Percentiles rank a stretch among this genome's conserved stretches.
Conservation (phyloP, 2,113 vertebrate species). For the Bufo gargarizans region DNA sequence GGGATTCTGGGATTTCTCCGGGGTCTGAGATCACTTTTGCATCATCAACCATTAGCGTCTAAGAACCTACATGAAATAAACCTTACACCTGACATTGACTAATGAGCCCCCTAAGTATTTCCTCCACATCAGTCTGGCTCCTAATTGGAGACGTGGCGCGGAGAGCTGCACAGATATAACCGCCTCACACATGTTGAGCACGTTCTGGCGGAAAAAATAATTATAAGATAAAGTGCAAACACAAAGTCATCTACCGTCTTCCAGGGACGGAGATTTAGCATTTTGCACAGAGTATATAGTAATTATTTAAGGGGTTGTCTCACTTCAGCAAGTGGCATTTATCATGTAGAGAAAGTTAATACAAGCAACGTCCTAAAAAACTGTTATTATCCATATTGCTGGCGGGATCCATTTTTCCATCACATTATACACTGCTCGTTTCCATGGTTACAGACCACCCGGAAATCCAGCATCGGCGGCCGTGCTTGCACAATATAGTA, state of each 20-base stretch:
- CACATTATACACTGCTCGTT: too few relatives aligned
- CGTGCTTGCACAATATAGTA: too few relatives aligned
- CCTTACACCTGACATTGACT: background rate
- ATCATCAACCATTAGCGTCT: background rate
- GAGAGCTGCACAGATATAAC: background rate
- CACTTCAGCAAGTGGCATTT: too few relatives aligned
- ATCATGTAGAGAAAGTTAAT: too few relatives aligned
- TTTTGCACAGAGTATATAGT: too few relatives aligned
- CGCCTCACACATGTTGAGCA: background rate
- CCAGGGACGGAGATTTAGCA: too few relatives aligned
- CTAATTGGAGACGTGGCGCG: background rate
- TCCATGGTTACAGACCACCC: too few relatives aligned
- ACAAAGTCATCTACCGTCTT: background rate
- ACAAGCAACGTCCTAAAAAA: too few relatives aligned
- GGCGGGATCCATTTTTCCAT: too few relatives aligned
- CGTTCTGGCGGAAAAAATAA: background rate
- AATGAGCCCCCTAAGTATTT: slow-evolving; percentile 9
- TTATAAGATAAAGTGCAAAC: background rate
- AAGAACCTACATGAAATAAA: background rate
- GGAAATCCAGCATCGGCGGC: too few relatives aligned
- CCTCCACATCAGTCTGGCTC: background rate
- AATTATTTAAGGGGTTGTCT: too few relatives aligned
- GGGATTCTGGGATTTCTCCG: background rate
- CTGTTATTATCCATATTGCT: too few relatives aligned
- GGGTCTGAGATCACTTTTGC: background rate